These are phyloP conservation scores for Sphinx pinastri DNA, from an alignment of 2,888 invertebrate species.

Conservation along the genomic window DNA sequence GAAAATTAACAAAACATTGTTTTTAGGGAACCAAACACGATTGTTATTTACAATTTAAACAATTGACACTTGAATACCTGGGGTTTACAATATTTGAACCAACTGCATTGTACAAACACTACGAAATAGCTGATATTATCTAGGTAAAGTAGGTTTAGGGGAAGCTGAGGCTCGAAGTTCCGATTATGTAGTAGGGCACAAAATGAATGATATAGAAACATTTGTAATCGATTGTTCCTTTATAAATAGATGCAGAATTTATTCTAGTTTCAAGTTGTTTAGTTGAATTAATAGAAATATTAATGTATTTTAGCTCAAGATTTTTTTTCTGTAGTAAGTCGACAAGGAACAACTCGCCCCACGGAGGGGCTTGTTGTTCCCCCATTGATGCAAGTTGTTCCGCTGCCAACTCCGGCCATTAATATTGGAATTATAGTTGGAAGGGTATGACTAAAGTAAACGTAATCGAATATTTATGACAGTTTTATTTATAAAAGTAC, in stretches of 20 bases:
- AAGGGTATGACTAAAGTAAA: not conserved
- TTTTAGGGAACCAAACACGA: no score
- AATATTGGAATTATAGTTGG: not conserved
- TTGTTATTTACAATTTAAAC: no score
- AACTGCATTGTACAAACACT: no score
- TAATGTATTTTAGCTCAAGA: not conserved
- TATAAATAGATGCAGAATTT: not conserved
- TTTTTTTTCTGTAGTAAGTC: not conserved
- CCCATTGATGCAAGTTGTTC: not conserved
- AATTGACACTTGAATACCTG: no score
- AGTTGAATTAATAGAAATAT: not conserved
- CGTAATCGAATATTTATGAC: not conserved
- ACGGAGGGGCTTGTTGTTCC: not conserved
- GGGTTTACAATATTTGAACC: no score
- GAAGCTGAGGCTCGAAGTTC: not conserved
- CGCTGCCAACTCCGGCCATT: not conserved
- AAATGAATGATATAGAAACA: not conserved
- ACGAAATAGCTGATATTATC: no score
- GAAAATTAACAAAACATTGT: no score
- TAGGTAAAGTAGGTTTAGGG: no score
- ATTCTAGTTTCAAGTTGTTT: not conserved
- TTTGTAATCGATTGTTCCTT: not conserved
- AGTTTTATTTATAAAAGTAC: not conserved
- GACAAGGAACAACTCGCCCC: not conserved
- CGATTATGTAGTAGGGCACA: not conserved